Conservation (phyloP, 2,797 vertebrate species). For the Florisuga fusca region DNA sequence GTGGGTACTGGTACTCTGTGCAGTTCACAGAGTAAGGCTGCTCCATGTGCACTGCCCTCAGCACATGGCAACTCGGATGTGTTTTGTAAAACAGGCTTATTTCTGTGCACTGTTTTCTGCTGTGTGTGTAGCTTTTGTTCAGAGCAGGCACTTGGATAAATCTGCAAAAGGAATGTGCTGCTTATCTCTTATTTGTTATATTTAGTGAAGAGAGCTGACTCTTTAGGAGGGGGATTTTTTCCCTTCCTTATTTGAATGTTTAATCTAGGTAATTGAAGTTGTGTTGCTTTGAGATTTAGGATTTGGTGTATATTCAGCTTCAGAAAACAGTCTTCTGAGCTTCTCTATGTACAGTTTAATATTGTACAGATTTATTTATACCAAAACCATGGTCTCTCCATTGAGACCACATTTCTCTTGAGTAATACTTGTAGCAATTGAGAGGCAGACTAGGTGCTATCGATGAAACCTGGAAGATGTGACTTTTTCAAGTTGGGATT, state of each 20-base stretch:
- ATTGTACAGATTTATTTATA: not conserved
- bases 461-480: not conserved
- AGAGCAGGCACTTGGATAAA: not conserved
- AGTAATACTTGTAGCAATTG: fast-evolving
- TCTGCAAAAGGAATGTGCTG: not conserved
- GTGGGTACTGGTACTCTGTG: not conserved
- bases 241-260: not conserved
- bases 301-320: not conserved
- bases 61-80: too few species aligned
- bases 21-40: not conserved
- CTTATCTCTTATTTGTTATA: not conserved
- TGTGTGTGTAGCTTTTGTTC: not conserved
- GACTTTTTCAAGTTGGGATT: not conserved
- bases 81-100: not conserved
- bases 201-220: not conserved
- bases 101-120: not conserved
- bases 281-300: not conserved
- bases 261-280: not conserved
- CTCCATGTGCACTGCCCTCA: not conserved
- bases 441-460: not conserved
- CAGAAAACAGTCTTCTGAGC: not conserved
- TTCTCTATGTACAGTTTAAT: not conserved
- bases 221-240: not conserved
- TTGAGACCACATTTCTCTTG: fast-evolving
- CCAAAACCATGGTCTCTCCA: fast-evolving